Base-by-base conservation (phyloP, 2,888 invertebrate genomes). In the Pristionchus japonicus region DNA sequence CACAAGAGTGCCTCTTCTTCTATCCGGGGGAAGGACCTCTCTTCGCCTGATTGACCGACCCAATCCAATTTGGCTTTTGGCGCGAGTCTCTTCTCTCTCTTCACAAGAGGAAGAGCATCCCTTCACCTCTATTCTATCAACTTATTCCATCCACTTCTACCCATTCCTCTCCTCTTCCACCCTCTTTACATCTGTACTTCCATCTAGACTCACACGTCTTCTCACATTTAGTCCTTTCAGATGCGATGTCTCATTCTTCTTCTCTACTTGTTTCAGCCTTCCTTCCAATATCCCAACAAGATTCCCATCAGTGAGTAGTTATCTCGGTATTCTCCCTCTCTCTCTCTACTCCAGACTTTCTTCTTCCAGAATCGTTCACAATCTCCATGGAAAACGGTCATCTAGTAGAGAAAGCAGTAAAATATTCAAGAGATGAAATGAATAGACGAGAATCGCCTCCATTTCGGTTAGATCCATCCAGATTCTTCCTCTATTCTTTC, bases 351-450 rank as follows among this genome's bases (percentile, higher is more conserved):
- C 34, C n/a, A n/a, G n/a, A n/a, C n/a, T 52, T 27, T 57, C 23
- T 9, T 43, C 31, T 70, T 91, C 86, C 88, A 92, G 92, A 92
- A 89, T 94, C 94, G 11, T 94, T 94, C 82, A 92, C 93, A 43
- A 90, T 91, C 61, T 90, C 91, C 17, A 92, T 90, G 17, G 94
- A 93, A 57, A 89, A 89, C 43, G 89, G 91, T 15, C 64, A 87
- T 43, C 52, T 89, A 17, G 89, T 91, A 0, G 82, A 90, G 37
- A 89, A 89, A 37, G 90, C 92, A 11, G 89, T 92, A 87, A 90
- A 90, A 86, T 92, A 89, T 77, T 91, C 91, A 4, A 89, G 88
- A 7, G 92, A 92, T 52, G 89, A 90, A 34, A 91, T 92, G 77
- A 92, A 92, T 82, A 70, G 90, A 3, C 83, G 90, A 37, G 91